Conservation (phyloP, 2,888 invertebrate species). For the Allygus modestus region DNA sequence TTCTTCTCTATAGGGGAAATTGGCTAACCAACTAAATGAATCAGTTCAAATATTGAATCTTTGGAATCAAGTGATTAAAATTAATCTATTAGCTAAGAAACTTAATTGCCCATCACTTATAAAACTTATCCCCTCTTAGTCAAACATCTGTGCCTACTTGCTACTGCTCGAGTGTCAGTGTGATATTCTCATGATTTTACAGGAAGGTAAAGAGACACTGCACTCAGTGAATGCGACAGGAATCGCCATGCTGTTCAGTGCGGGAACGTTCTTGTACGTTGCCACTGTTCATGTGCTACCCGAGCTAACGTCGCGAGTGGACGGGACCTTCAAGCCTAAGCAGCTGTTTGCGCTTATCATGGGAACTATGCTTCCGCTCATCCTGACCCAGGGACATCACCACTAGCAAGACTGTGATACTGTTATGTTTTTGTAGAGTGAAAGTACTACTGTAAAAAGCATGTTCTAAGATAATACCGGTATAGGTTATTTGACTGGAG, state of each 20-base stretch:
- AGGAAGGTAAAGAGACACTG: slow-evolving; percentile 94
- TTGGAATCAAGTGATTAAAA: no score
- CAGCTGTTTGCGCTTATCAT: slow-evolving; percentile 91
- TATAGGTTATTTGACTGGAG: no score
- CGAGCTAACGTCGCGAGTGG: slow-evolving; percentile 85
- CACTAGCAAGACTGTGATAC: slow-evolving; percentile 78
- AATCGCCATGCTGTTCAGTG: slow-evolving; percentile 98
- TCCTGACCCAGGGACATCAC: slow-evolving; percentile 95
- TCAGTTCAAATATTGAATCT: no score
- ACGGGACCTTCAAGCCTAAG: slow-evolving; percentile 79
- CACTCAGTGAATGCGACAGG: slow-evolving; percentile 95
- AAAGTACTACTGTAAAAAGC: no score
- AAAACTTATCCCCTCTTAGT: no score
- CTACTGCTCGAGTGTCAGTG: no score
- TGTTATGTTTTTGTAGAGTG: not conserved
- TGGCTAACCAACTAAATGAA: no score
- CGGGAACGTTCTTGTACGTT: slow-evolving; percentile 99
- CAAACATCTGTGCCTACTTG: no score
- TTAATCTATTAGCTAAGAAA: no score
- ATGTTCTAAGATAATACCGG: no score
- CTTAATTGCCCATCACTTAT: no score
- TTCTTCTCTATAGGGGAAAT: no score
- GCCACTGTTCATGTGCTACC: slow-evolving; percentile 99
- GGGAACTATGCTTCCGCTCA: slow-evolving; percentile 92
- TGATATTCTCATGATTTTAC: slow-evolving; percentile 72